Base-by-base conservation (phyloP, 2,888 invertebrate species). In the Phasia obesa region DNA sequence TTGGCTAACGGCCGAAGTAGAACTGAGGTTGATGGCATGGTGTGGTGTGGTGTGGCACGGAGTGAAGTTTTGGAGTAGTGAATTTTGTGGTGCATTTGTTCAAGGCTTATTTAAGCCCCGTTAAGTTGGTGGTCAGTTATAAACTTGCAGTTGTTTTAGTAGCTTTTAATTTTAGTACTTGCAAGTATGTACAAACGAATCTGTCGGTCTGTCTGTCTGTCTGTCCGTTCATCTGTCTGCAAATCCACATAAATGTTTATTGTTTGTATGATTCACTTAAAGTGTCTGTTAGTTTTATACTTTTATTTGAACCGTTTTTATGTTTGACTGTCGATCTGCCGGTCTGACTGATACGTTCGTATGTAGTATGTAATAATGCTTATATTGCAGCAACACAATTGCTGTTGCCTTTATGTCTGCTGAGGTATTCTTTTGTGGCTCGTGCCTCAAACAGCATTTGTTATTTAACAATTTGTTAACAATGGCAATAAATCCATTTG, bases 401-500 rank as follows among this genome's bases (percentile, higher is more conserved):
- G 53, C 62, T 79, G 82, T 53, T 83, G 83, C 83, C 83, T 83
- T 71, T 55, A 59, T 75, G 83, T 83, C 81, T 75, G 25, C 70
- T 31, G 76, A 19, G 76, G 60, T 67, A 57, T 42, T 51, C 51
- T 60, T 78, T 76, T 82, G 84, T 85, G 84, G 82, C 85, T 82
- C 82, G 84, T 84, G 84, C 82, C 80, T 70, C 77, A 67, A 73
- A 84, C 75, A 77, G 75, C 69, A 84, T 84, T 84, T 86, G 85
- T 84, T 85, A 85, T 85, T 85, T 85, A 85, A 86, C 86, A 86
- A 86, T 85, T 86, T 86, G 86, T 86, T 86, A 86, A 86, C 86
- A 86, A 86, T 86, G 85, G 86, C 85, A 85, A 85, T 86, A 86
- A 86, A 86, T 86, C 85, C 86, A 86, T 85, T 86, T 85, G 86